These are phyloP conservation scores for Eudasyphora cyanicolor DNA, from an alignment of 2,888 invertebrate genomes.

Conservation along the genomic window DNA sequence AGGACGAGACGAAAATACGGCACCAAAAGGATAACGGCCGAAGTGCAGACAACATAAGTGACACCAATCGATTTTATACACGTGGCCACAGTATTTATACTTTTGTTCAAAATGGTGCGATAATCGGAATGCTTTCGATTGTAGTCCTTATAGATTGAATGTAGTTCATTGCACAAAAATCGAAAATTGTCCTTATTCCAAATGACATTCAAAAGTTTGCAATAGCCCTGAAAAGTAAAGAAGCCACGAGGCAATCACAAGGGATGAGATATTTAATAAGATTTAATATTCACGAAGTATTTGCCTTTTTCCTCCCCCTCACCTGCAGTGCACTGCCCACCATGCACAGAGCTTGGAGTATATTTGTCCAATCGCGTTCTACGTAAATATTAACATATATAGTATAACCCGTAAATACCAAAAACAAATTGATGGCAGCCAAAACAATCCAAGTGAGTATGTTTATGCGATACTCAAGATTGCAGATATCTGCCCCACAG, in stretches of 20 bases:
- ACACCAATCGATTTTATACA: conserved; percentile 60
- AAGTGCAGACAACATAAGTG: conserved; percentile 36
- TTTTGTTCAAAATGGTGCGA: conserved; percentile 55
- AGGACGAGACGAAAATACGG: background rate
- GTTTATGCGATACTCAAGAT: conserved; percentile 67
- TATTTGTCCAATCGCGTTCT: conserved; percentile 63
- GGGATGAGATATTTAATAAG: too few relatives aligned
- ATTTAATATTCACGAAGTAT: too few relatives aligned
- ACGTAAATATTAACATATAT: conserved; percentile 67
- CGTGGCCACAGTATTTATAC: conserved; percentile 55
- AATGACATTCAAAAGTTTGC: background rate
- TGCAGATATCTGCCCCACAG: conserved; percentile 67
- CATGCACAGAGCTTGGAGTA: conserved; percentile 67
- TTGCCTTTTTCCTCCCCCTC: too few relatives aligned
- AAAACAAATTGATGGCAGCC: conserved; percentile 48
- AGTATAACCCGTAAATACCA: conserved; percentile 67
- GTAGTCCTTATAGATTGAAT: conserved; percentile 65
- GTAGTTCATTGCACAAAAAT: background rate
- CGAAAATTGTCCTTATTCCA: conserved; percentile 34
- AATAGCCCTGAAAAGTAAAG: conserved; percentile 32
- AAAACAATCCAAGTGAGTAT: conserved; percentile 64
- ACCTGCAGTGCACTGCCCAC: conserved; percentile 66
- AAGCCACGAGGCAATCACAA: too few relatives aligned
- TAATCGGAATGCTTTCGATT: conserved; percentile 65
- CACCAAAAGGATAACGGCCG: conserved; percentile 41